These are phyloP conservation scores for Pempheris klunzingeri DNA, from an alignment of 2,797 vertebrate species.

Conservation along the genomic window DNA sequence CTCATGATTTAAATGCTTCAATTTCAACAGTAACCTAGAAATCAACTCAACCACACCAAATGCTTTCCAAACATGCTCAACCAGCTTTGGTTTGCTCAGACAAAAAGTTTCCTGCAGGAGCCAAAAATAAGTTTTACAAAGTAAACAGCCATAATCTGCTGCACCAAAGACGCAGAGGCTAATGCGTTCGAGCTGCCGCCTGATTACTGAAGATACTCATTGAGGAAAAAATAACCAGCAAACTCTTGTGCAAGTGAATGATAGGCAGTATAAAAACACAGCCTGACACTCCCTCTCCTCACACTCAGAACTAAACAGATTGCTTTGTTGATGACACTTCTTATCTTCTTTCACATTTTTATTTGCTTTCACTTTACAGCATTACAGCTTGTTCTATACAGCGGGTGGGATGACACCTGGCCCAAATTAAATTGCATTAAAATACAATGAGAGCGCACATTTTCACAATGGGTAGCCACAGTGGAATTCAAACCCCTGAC, in stretches of 20 bases:
- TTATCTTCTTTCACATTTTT: conserved; percentile 14
- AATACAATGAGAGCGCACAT: conserved; percentile 51
- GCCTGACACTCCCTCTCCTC: conserved; percentile 31
- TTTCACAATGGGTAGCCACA: conserved; percentile 55
- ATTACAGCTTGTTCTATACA: background rate
- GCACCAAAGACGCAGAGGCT: conserved; percentile 17
- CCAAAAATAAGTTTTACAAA: conserved; percentile 4
- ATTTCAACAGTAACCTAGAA: conserved; percentile 10
- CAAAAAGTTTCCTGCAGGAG: background rate
- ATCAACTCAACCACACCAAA: background rate
- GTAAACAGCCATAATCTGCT: conserved; percentile 41
- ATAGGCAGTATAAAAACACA: conserved; percentile 47
- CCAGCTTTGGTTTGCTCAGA: conserved; percentile 20
- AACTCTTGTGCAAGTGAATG: conserved; percentile 17
- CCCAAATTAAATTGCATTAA: conserved; percentile 54
- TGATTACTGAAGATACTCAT: conserved; percentile 3
- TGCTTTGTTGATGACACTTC: conserved; percentile 35
- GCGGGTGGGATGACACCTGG: conserved; percentile 53
- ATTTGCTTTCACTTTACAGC: conserved; percentile 7
- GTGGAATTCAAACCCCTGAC: conserved; percentile 60
- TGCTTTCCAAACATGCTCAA: background rate
- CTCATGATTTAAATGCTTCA: background rate
- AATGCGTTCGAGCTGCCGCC: background rate
- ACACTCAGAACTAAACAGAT: conserved; percentile 34
- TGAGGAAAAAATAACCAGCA: conserved; percentile 15